These are phyloP conservation scores for Aporophyla nigra DNA, from an alignment of 2,888 invertebrate genomes.

Conservation along the genomic window DNA sequence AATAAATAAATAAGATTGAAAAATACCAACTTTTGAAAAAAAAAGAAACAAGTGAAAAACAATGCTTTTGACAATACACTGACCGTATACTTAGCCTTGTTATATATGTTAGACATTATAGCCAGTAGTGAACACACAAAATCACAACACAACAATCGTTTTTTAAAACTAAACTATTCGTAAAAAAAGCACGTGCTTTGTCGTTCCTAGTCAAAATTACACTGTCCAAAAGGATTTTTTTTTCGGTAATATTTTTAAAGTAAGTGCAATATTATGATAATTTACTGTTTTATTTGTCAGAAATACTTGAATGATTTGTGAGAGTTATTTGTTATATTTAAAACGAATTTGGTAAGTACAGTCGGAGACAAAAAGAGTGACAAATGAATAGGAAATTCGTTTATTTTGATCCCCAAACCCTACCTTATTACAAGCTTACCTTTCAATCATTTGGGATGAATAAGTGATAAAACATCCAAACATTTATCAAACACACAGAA, in stretches of 20 bases:
- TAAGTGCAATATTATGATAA: constrained; percentile 37
- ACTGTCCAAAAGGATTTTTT: constrained; percentile 9
- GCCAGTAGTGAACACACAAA: constrained; percentile 28
- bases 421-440: not conserved
- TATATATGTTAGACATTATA: constrained; percentile 27
- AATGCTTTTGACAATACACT: constrained; percentile 9
- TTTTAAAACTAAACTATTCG: not conserved
- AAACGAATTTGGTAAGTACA: not conserved
- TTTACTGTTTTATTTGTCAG: constrained; percentile 27
- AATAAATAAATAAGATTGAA: too few species aligned
- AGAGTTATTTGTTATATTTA: constrained; percentile 26
- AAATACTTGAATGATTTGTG: constrained; percentile 38
- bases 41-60: not conserved
- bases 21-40: not conserved
- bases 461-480: not conserved
- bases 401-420: not conserved
- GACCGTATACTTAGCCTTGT: constrained; percentile 33
- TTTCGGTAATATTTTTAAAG: not conserved
- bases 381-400: too few species aligned
- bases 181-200: constrained; percentile 23
- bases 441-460: not conserved
- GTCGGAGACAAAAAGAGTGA: not conserved
- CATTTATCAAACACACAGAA: not conserved
- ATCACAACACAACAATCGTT: constrained; percentile 1
- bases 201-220: not conserved